Evolutionary conservation across 2,113 vertebrate species (phyloP).

Genomic region (Promerops cafer): DNA sequence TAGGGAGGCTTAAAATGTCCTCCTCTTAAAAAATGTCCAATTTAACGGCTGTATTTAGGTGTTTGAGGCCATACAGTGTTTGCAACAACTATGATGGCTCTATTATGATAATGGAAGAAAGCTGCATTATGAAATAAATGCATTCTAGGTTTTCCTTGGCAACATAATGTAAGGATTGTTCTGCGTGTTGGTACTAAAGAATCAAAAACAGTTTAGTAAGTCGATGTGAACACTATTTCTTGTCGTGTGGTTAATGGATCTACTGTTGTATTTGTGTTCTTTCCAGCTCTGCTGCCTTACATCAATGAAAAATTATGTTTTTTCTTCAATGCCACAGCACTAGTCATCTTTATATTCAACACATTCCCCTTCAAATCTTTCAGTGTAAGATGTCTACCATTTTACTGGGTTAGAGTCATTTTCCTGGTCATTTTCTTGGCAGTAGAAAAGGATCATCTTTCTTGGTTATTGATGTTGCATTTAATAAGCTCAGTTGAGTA

Average conservation of each 20-base stretch:
- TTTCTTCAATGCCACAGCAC: constrained; percentile 44
- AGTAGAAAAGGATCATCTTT: constrained; percentile 31
- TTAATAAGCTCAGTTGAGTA: constrained; percentile 9
- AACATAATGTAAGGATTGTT: constrained; percentile 66
- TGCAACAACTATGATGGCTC: constrained; percentile 60
- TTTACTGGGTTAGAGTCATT: constrained; percentile 26
- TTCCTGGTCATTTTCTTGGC: constrained; percentile 37
- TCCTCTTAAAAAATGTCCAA: constrained; percentile 42
- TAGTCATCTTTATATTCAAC: constrained; percentile 58
- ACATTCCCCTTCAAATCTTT: constrained; percentile 23
- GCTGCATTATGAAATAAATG: constrained; percentile 65
- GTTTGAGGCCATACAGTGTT: constrained; percentile 52
- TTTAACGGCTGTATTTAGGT: constrained; percentile 57
- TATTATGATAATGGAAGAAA: constrained; percentile 71
- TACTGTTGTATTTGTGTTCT: constrained; percentile 64
- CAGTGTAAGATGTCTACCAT: constrained; percentile 30
- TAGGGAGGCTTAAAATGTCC: constrained; percentile 29
- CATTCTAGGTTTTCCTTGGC: constrained; percentile 67
- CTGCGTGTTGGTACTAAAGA: constrained; percentile 62
- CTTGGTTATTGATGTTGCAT: constrained; percentile 50
- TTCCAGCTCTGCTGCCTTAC: constrained; percentile 57
- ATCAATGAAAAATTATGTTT: constrained; percentile 71
- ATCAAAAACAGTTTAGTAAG: constrained; percentile 74
- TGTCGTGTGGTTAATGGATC: constrained; percentile 70
- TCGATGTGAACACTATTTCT: constrained; percentile 65